Conservation (phyloP, 1,140 invertebrate species). For the Drusus annulatus region DNA sequence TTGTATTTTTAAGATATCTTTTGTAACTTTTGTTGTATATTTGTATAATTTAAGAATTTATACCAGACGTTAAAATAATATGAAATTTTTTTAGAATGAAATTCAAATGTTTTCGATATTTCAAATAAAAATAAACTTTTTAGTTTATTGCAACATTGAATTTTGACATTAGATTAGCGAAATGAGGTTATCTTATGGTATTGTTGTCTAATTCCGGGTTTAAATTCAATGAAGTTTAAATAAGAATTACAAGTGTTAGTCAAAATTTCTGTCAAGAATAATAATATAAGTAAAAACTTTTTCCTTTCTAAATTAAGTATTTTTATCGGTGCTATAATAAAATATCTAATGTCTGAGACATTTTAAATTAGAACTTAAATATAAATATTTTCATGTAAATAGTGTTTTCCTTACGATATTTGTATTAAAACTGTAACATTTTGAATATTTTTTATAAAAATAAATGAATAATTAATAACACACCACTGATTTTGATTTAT, state of each 20-base stretch:
- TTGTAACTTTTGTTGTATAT: neutral
- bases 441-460: slow-evolving; percentile 72
- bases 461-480: slow-evolving; percentile 72
- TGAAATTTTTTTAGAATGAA: neutral
- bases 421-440: slow-evolving; percentile 64
- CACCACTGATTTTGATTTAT: neutral
- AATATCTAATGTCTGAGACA: slow-evolving; percentile 8
- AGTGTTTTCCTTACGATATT: neutral
- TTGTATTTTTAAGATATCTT: neutral
- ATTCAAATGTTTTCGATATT: too few relatives aligned
- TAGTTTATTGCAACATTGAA: too few relatives aligned
- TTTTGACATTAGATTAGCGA: too few relatives aligned
- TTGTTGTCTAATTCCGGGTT: too few relatives aligned
- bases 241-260: too few relatives aligned
- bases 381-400: slow-evolving; percentile 11
- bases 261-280: too few relatives aligned
- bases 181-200: too few relatives aligned
- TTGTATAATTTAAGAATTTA: too few relatives aligned
- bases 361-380: neutral
- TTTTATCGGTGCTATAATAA: slow-evolving; percentile 9
- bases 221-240: too few relatives aligned
- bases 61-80: neutral
- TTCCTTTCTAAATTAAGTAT: neutral
- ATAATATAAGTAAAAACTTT: too few relatives aligned
- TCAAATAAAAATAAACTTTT: too few relatives aligned